Evolutionary conservation across 2,797 vertebrate species (phyloP).

Genomic region (Protonibea diacanthus): DNA sequence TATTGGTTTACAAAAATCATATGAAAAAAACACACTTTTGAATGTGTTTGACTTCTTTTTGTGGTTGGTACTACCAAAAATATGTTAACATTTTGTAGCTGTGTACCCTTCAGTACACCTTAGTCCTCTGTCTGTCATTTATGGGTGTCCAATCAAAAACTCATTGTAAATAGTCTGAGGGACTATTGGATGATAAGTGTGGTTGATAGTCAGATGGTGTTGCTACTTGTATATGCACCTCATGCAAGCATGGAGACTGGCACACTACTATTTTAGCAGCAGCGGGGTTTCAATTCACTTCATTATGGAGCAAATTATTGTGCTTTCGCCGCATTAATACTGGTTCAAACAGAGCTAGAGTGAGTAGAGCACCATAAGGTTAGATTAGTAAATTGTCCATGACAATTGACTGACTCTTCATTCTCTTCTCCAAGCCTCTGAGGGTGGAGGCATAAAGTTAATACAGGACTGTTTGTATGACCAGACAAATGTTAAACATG

Average conservation of each 20-base stretch:
- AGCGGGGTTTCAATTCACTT: slow-evolving; percentile 58
- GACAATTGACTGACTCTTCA: slow-evolving; percentile 50
- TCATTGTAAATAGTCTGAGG: slow-evolving; percentile 29
- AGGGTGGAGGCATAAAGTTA: neutral
- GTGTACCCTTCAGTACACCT: slow-evolving; percentile 20
- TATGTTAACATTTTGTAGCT: neutral
- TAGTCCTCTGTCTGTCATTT: neutral
- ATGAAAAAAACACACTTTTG: slow-evolving; percentile 1
- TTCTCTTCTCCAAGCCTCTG: slow-evolving; percentile 34
- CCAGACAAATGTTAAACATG: no score
- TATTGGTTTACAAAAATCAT: neutral
- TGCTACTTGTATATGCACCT: slow-evolving; percentile 48
- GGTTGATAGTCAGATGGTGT: slow-evolving; percentile 39
- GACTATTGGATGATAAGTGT: slow-evolving; percentile 28
- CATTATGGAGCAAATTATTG: slow-evolving; percentile 62
- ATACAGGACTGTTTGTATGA: no score
- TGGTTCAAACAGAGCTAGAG: slow-evolving; percentile 57
- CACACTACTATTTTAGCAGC: slow-evolving; percentile 52
- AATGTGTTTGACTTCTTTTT: slow-evolving; percentile 6
- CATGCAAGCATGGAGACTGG: slow-evolving; percentile 39
- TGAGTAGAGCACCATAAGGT: slow-evolving; percentile 46
- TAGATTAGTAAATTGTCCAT: slow-evolving; percentile 62
- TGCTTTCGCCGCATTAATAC: slow-evolving; percentile 47
- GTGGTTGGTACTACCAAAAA: neutral
- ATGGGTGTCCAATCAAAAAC: slow-evolving; percentile 27